Conservation (phyloP, 2,113 vertebrate species). For the Crotalus viridis region DNA sequence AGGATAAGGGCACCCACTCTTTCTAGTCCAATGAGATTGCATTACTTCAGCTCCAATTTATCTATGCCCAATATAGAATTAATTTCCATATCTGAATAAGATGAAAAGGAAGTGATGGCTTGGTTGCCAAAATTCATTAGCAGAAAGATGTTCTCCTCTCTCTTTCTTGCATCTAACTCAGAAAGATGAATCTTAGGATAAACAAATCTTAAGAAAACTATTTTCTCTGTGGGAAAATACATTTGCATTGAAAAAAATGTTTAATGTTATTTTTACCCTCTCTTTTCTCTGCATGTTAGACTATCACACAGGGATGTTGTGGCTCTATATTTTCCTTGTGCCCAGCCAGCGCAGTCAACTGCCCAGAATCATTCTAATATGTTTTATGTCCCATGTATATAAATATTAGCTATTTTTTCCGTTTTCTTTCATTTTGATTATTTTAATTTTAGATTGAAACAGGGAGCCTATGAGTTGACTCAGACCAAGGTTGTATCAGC, state of each 20-base stretch:
- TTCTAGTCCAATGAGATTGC: neutral
- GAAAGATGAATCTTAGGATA: neutral
- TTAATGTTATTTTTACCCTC: neutral
- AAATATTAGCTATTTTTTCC: neutral
- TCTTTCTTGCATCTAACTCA: neutral
- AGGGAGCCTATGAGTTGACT: neutral
- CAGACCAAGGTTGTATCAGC: too few species aligned
- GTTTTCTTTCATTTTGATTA: neutral
- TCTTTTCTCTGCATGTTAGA: neutral
- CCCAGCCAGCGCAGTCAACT: neutral
- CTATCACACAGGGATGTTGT: neutral
- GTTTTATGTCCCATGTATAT: neutral
- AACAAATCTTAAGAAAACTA: neutral
- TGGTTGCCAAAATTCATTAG: neutral
- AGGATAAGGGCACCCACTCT: neutral
- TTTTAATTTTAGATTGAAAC: neutral
- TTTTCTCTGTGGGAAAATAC: neutral
- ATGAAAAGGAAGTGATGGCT: neutral
- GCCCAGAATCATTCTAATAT: neutral
- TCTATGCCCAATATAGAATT: neutral
- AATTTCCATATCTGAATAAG: neutral
- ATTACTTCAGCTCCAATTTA: neutral
- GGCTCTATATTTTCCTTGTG: neutral
- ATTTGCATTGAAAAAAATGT: neutral
- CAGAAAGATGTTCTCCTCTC: neutral